A percentile compares a stretch with the other conserved stretches of the same genome.
phyloP scores from a whole-genome alignment of 2,888 invertebrate genomes.

The Heliconius hortense region DNA sequence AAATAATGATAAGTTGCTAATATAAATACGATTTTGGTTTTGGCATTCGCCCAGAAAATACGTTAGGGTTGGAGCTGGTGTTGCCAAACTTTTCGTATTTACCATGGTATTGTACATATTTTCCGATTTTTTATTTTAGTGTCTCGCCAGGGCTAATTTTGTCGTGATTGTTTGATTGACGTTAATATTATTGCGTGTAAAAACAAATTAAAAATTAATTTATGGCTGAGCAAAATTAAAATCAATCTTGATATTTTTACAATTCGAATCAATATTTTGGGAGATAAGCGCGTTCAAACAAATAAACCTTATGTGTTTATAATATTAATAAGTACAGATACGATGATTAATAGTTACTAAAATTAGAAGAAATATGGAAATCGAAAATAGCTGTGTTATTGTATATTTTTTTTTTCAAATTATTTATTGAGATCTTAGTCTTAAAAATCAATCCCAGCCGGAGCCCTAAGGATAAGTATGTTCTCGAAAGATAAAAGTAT shows the following conservation, averaged over 20 bases:
- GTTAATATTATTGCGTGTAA: too few species aligned
- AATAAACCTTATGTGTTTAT: too few species aligned
- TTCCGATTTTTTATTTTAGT: background rate
- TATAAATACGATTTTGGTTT: slow-evolving; percentile 25
- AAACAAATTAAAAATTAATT: too few species aligned
- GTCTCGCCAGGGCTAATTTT: background rate
- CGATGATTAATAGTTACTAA: too few species aligned
- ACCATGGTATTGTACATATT: background rate
- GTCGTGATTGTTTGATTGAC: too few species aligned
- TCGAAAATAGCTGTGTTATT: background rate
- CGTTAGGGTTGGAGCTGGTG: background rate
- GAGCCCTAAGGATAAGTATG: background rate
- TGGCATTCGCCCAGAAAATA: slow-evolving; percentile 30
- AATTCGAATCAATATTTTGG: too few species aligned
- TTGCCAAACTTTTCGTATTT: background rate
- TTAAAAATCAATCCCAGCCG: background rate
- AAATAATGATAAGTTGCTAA: slow-evolving; percentile 28
- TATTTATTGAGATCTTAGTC: background rate
- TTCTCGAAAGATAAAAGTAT: background rate
- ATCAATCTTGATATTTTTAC: too few species aligned
- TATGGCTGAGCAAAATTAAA: too few species aligned
- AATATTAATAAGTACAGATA: too few species aligned
- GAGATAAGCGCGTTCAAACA: too few species aligned
- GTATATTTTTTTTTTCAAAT: too few species aligned
- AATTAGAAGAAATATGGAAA: background rate